Percentiles rank a stretch among this genome's conserved stretches.
phyloP scores from a whole-genome alignment of 2,797 vertebrate species.

The Sebastes kiyomatsui region DNA sequence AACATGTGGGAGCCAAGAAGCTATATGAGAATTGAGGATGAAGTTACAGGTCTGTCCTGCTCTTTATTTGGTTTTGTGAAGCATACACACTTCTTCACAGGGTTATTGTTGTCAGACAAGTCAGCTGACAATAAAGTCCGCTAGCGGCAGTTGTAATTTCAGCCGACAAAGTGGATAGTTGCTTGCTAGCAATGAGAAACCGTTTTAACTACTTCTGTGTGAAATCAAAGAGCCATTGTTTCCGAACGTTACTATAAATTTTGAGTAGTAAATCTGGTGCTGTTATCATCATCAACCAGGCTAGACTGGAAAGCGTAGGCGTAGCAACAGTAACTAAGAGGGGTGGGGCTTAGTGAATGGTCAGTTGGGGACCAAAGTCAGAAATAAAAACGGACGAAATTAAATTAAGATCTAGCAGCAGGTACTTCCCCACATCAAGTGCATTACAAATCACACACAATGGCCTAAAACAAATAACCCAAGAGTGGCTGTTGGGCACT shows the following conservation, averaged over 20 bases:
- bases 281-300: background rate
- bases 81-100: background rate
- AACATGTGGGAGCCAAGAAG: background rate
- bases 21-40: too few species aligned
- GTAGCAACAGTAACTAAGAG: background rate
- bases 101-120: background rate
- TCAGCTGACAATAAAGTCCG: background rate
- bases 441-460: slow-evolving; percentile 37
- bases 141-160: background rate
- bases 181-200: background rate
- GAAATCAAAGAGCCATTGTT: background rate
- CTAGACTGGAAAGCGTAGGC: background rate
- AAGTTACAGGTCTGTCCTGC: too few species aligned
- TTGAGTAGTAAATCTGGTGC: background rate
- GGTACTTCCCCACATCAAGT: slow-evolving; percentile 15
- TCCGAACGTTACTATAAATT: background rate
- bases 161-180: background rate
- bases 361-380: background rate
- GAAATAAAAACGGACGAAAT: background rate
- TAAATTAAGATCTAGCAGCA: background rate
- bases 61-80: background rate
- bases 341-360: background rate
- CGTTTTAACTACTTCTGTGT: background rate
- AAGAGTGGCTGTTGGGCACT: slow-evolving; percentile 7
- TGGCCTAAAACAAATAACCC: slow-evolving; percentile 38